A percentile compares a stretch with the other conserved stretches of the same genome.
These are phyloP conservation scores for Caenorhabditis japonica DNA, from an alignment of 2,888 invertebrate species.

Conservation along the genomic window DNA sequence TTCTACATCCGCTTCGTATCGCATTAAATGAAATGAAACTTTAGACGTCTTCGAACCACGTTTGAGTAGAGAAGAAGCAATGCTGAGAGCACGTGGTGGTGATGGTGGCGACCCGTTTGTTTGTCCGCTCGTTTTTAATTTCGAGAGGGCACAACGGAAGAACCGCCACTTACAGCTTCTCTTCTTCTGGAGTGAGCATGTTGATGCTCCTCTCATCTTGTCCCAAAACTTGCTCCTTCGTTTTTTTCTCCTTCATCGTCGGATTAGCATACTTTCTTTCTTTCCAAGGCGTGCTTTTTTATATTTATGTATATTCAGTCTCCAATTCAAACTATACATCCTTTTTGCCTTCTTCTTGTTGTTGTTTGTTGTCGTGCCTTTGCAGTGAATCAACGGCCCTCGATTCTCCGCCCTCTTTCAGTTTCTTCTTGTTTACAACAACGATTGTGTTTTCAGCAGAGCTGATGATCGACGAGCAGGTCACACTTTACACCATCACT, in stretches of 20 bases:
- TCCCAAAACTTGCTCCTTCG: constrained; percentile 9
- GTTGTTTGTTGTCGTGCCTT: constrained; percentile 27
- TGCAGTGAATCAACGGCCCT: constrained; percentile 14
- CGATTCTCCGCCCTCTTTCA: constrained; percentile 17
- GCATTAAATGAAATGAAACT: no score
- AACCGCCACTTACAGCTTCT: background rate
- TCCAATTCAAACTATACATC: constrained; percentile 43
- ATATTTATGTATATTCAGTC: constrained; percentile 25
- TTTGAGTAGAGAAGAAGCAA: constrained; percentile 41
- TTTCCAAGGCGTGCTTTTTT: background rate
- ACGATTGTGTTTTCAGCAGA: no score
- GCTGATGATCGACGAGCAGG: constrained; percentile 8
- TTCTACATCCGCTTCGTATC: no score
- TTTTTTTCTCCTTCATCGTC: constrained; percentile 7
- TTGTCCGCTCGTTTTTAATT: constrained; percentile 50
- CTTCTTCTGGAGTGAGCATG: background rate
- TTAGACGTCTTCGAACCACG: no score
- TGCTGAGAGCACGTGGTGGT: constrained; percentile 29
- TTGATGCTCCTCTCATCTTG: no score
- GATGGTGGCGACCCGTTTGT: constrained; percentile 32
- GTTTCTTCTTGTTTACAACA: no score
- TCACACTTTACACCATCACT: constrained; percentile 32
- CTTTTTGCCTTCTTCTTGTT: constrained; percentile 10
- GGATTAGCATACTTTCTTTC: constrained; percentile 48
- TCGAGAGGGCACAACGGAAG: constrained; percentile 17